A percentile compares a stretch with the other conserved stretches of the same genome.
Conservation (phyloP, 2,797 vertebrate genomes). For the Clarias pachynema region DNA sequence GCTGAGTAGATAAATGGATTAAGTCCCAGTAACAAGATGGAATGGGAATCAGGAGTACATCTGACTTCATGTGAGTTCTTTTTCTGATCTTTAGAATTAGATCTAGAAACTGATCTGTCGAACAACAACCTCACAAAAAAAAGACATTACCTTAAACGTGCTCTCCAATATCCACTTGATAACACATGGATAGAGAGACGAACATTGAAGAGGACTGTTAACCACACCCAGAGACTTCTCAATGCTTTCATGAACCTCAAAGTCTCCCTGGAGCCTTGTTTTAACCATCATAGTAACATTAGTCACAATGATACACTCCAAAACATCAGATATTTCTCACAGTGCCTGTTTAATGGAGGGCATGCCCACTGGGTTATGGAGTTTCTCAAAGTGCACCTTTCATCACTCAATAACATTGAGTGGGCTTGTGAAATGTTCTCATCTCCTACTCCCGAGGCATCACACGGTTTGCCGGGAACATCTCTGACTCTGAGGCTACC, state of each 20-base stretch:
- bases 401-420: not conserved
- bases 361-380: not conserved
- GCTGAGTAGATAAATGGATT: slow-evolving; percentile 59
- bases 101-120: slow-evolving; percentile 4
- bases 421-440: not conserved
- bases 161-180: slow-evolving; percentile 36
- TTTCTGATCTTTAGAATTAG: slow-evolving; percentile 1
- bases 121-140: not conserved
- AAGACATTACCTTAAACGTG: not conserved
- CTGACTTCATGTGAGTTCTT: not conserved
- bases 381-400: not conserved
- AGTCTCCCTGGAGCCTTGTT: not conserved
- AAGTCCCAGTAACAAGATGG: slow-evolving; percentile 61
- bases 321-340: not conserved
- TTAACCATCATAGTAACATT: not conserved
- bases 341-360: not conserved
- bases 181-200: not conserved
- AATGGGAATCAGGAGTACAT: slow-evolving; percentile 9
- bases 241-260: not conserved
- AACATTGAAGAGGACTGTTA: not conserved
- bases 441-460: not conserved
- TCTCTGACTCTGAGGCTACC: not conserved
- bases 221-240: not conserved
- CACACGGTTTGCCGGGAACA: not conserved
- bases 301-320: not conserved